These are phyloP conservation scores for Ochotona princeps DNA, from an alignment of 2,113 vertebrate genomes.

Conservation along the genomic window DNA sequence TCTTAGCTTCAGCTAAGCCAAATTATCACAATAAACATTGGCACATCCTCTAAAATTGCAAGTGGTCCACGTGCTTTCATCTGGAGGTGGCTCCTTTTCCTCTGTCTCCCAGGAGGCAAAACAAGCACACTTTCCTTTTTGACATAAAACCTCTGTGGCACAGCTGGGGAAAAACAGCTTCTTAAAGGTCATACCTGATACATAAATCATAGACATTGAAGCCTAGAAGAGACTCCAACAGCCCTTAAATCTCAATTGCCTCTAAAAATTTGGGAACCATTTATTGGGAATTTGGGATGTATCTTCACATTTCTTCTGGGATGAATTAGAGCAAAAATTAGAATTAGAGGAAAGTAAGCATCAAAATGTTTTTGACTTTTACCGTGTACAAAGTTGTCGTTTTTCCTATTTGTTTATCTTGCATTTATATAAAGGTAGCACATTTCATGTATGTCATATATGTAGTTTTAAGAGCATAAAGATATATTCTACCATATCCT, in stretches of 20 bases:
- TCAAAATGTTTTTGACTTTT: constrained; percentile 16
- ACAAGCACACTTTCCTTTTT: background rate
- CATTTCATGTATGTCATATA: too few species aligned
- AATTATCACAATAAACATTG: background rate
- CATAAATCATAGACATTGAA: background rate
- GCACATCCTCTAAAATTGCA: background rate
- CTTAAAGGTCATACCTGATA: background rate
- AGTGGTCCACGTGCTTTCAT: background rate
- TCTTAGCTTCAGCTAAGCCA: background rate
- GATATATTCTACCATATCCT: too few species aligned
- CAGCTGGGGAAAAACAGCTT: background rate
- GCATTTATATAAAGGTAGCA: too few species aligned
- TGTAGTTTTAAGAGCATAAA: too few species aligned
- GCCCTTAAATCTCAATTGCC: background rate
- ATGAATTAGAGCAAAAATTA: background rate
- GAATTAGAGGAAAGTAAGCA: background rate
- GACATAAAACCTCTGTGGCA: background rate
- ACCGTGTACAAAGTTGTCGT: background rate
- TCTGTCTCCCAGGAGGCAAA: background rate
- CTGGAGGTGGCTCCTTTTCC: background rate
- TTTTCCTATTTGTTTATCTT: background rate
- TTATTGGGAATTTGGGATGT: background rate
- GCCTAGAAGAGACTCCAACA: background rate
- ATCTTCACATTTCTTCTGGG: background rate
- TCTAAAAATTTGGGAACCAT: background rate